phyloP scores from a whole-genome alignment of 2,113 vertebrate species.

The Lepus americanus region DNA sequence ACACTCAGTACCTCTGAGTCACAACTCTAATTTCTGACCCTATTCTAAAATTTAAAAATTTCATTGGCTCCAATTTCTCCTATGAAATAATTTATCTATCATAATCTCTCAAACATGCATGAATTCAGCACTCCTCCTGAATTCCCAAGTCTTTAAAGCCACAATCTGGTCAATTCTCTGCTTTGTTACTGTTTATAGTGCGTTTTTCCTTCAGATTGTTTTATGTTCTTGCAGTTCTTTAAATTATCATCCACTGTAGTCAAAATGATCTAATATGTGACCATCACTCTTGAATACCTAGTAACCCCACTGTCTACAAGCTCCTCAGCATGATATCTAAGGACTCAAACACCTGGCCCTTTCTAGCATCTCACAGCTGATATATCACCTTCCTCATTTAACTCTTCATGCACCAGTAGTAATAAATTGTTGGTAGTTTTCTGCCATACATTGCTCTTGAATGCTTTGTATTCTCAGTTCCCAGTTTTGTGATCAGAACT shows the following conservation, averaged over 20 bases:
- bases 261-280: not conserved
- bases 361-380: constrained; percentile 6
- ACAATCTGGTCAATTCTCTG: not conserved
- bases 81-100: not conserved
- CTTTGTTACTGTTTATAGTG: not conserved
- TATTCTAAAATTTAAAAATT: not conserved
- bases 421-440: not conserved
- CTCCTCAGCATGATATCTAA: not conserved
- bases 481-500: not conserved
- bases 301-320: not conserved
- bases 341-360: not conserved
- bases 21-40: constrained; percentile 39
- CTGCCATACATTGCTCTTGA: not conserved
- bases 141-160: not conserved
- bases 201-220: not conserved
- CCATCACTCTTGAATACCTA: not conserved
- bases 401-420: not conserved
- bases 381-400: not conserved
- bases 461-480: not conserved
- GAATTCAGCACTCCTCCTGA: not conserved
- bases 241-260: not conserved
- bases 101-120: constrained; percentile 2
- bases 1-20: not conserved
- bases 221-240: not conserved
- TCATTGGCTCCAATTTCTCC: not conserved